These are phyloP conservation scores for Dioctria rufipes DNA, from an alignment of 2,888 invertebrate genomes.

Conservation along the genomic window DNA sequence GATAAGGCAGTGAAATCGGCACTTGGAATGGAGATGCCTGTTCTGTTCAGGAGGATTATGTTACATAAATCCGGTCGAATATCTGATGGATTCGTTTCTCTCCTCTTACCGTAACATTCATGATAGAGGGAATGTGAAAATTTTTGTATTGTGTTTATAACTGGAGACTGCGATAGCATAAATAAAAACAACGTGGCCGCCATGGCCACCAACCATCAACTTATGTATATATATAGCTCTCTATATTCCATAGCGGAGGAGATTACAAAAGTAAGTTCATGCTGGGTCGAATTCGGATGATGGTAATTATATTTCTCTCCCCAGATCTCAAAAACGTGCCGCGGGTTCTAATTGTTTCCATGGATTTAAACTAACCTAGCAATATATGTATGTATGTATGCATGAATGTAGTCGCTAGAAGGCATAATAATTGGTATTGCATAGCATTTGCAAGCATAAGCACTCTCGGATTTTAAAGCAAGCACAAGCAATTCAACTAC, in stretches of 20 bases:
- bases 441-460: slow-evolving; percentile 9
- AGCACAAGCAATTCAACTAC: background rate
- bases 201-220: too few relatives aligned
- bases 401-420: background rate
- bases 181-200: slow-evolving; percentile 22
- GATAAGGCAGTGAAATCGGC: slow-evolving; percentile 28
- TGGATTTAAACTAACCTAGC: slow-evolving; percentile 32
- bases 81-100: background rate
- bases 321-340: slow-evolving; percentile 37
- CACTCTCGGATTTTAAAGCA: background rate
- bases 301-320: slow-evolving; percentile 27
- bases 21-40: slow-evolving; percentile 16
- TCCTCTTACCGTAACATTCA: background rate
- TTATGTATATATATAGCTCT: too few relatives aligned
- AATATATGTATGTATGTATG: background rate
- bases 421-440: background rate
- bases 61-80: slow-evolving; percentile 21
- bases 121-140: background rate
- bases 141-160: background rate
- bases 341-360: slow-evolving; percentile 48
- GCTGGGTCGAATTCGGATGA: slow-evolving; percentile 24
- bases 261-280: slow-evolving; percentile 17
- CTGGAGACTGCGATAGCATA: slow-evolving; percentile 6
- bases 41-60: slow-evolving; percentile 37
- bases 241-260: slow-evolving; percentile 3